A percentile compares a stretch with the other conserved stretches of the same genome.
Evolutionary conservation across 2,888 invertebrate genomes (phyloP).

Genomic region (Phasia obesa): DNA sequence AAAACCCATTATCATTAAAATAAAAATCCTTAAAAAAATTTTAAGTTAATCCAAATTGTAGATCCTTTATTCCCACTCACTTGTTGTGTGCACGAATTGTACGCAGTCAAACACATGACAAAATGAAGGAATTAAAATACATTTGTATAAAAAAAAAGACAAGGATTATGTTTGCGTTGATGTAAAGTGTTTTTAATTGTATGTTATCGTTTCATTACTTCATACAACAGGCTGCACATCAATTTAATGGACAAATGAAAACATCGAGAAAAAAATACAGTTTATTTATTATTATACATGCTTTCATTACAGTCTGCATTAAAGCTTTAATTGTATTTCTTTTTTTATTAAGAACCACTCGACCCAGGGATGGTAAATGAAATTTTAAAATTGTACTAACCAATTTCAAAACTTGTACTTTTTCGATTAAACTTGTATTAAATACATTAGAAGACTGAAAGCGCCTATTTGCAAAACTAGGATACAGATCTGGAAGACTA

Average conservation of each 20-base stretch:
- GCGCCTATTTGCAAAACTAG: no score
- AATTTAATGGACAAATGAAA: slow-evolving; percentile 2
- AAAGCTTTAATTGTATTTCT: no score
- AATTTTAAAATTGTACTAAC: no score
- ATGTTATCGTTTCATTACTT: slow-evolving; percentile 57
- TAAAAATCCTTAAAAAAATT: slow-evolving; percentile 63
- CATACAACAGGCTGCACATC: slow-evolving; percentile 17
- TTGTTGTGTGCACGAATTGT: slow-evolving; percentile 26
- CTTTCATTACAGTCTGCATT: no score
- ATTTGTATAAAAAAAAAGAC: slow-evolving; percentile 41
- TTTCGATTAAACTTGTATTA: no score
- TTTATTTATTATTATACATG: no score
- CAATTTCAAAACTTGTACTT: no score
- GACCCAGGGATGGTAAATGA: no score
- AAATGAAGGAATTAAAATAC: slow-evolving; percentile 44
- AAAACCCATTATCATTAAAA: slow-evolving; percentile 65
- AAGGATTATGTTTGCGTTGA: slow-evolving; percentile 65
- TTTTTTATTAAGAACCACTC: no score
- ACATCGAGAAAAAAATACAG: no score
- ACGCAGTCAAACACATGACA: slow-evolving; percentile 26
- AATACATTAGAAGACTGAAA: no score
- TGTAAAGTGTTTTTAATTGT: slow-evolving; percentile 67
- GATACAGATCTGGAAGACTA: no score
- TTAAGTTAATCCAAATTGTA: slow-evolving; percentile 63
- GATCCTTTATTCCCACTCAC: slow-evolving; percentile 17